Evolutionary conservation across 2,888 invertebrate genomes (phyloP).

Genomic region (Argyresthia albistria): DNA sequence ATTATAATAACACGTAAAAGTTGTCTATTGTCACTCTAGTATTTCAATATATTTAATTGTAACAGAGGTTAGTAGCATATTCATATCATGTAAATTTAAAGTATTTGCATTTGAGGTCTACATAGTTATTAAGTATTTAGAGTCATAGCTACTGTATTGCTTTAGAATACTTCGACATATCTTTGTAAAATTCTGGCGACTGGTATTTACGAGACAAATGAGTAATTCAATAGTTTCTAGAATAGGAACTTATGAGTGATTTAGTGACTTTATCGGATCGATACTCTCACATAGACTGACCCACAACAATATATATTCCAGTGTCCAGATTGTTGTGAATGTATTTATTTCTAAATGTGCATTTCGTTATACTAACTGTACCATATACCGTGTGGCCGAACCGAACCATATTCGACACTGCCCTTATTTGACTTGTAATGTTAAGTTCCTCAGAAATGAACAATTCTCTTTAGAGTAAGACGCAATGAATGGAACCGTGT

Average conservation of each 20-base stretch:
- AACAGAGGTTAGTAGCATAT: constrained; percentile 66
- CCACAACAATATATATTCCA: constrained; percentile 16
- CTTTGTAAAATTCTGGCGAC: constrained; percentile 60
- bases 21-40: constrained; percentile 39
- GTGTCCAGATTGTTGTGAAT: constrained; percentile 23
- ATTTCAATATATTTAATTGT: constrained; percentile 48
- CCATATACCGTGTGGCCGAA: no score
- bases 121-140: constrained; percentile 65
- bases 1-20: constrained; percentile 7
- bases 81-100: constrained; percentile 71
- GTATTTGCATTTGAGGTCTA: constrained; percentile 73
- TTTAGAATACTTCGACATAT: constrained; percentile 72
- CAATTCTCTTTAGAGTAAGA: no score
- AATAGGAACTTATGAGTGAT: not conserved
- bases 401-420: no score
- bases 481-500: constrained; percentile 16
- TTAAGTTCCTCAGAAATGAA: no score
- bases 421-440: no score
- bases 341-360: constrained; percentile 50
- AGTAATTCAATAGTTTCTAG: constrained; percentile 1
- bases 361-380: constrained; percentile 48
- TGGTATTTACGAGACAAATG: constrained; percentile 30
- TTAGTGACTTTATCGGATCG: not conserved
- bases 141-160: constrained; percentile 69
- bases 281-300: constrained; percentile 45